Evolutionary conservation across 2,113 vertebrate genomes (phyloP), one percentile per base, ranked within the genome.

Genomic region (Chunga burmeisteri): DNA sequence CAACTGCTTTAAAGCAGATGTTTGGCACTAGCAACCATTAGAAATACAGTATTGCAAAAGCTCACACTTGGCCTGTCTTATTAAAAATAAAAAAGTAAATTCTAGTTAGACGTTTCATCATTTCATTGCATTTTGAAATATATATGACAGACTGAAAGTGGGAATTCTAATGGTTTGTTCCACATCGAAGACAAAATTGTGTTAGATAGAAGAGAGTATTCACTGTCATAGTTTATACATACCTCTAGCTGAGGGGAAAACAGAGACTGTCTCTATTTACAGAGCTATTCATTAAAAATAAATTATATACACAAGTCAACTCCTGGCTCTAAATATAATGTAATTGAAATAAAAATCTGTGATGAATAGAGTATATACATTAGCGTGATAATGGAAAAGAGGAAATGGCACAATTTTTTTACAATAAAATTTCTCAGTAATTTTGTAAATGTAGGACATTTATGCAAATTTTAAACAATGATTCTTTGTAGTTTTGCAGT

Each of bases 371-470:
- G 1, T n/a, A 53, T 32, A 36, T 72, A 61, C 61, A n/a, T 65
- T 71, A 92, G 29, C 42, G 12, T 38, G 78, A 56, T 80, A 91
- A 84, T 72, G 27, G 61, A 72, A 82, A 72, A 72, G 23, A 67
- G 38, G 12, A 94, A 92, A 88, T 55, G 44, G 49, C 14, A 66
- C n/a, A 42, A 56, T 88, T 90, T 91, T 66, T 7, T 46, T 71
- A 21, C 26, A 78, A 67, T n/a, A 52, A 90, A 56, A 78, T 52
- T 91, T 68, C 77, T 75, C 47, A 27, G 44, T 82, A 83, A 96
- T 94, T 95, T 95, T 65, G 42, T 67, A 90, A 85, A 91, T 91
- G 42, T 53, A 62, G 12, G 25, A 68, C 21, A 44, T 94, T 94
- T 94, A 94, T 62, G 81, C 17, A 84, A 81, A 94, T 94, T 94